These are phyloP conservation scores for Heterotilapia buettikoferi DNA, from an alignment of 2,113 vertebrate species.

Conservation along the genomic window DNA sequence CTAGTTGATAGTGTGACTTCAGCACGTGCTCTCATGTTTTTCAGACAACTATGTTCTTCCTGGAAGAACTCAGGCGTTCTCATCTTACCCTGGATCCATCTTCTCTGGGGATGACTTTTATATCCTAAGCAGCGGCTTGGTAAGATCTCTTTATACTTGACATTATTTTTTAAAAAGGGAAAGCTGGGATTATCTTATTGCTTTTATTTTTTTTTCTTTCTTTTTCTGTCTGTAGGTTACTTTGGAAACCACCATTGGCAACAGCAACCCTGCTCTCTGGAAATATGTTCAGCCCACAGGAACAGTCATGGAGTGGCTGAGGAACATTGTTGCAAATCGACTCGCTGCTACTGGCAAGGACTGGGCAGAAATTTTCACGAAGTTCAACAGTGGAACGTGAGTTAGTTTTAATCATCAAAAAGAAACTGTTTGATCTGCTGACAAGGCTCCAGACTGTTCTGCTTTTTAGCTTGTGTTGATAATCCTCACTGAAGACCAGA, in stretches of 20 bases:
- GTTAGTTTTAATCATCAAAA: slow-evolving; percentile 49
- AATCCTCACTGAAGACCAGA: neutral
- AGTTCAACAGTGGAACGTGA: slow-evolving; percentile 95
- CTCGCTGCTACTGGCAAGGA: slow-evolving; percentile 73
- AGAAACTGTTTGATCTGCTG: neutral
- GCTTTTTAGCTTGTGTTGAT: neutral
- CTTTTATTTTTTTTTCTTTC: neutral
- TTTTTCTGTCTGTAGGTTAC: slow-evolving; percentile 74
- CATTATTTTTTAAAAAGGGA: neutral
- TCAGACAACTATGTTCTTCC: slow-evolving; percentile 72
- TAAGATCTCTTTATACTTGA: slow-evolving; percentile 62
- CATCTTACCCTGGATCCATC: slow-evolving; percentile 89
- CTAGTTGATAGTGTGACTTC: neutral
- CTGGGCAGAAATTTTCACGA: slow-evolving; percentile 79
- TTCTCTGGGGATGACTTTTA: slow-evolving; percentile 96
- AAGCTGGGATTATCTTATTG: neutral
- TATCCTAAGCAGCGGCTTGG: slow-evolving; percentile 87
- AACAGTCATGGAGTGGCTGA: slow-evolving; percentile 87
- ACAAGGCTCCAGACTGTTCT: neutral
- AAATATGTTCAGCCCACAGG: slow-evolving; percentile 77
- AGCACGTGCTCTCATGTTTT: neutral
- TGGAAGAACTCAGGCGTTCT: slow-evolving; percentile 80
- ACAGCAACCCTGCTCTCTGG: slow-evolving; percentile 83
- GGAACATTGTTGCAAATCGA: slow-evolving; percentile 88
- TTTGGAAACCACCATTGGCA: slow-evolving; percentile 91